These are phyloP conservation scores for Octopus bimaculoides DNA, from an alignment of 1,140 invertebrate genomes.

Conservation along the genomic window DNA sequence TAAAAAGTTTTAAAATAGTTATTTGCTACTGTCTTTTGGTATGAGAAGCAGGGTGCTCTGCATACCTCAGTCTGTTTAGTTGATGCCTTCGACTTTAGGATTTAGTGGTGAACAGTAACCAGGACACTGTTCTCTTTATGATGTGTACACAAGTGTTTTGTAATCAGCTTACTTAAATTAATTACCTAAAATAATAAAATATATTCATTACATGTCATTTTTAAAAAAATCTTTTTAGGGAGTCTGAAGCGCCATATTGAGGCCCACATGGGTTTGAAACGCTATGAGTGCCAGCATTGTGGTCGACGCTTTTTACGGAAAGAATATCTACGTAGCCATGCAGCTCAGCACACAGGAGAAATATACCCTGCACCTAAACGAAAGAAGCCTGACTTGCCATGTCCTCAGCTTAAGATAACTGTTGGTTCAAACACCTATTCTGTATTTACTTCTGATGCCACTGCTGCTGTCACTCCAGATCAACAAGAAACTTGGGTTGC, in stretches of 20 bases:
- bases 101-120: not conserved
- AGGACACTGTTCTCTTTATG: too few species aligned
- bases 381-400: not conserved
- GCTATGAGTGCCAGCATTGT: constrained; percentile 37
- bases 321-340: constrained; percentile 39
- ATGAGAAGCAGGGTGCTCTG: too few species aligned
- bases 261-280: constrained; percentile 27
- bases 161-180: too few species aligned
- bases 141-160: too few species aligned
- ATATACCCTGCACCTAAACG: not conserved
- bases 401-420: constrained; percentile 10
- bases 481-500: not conserved
- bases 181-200: too few species aligned
- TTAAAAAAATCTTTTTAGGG: constrained; percentile 25
- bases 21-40: too few species aligned
- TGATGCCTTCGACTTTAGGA: too few species aligned
- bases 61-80: too few species aligned
- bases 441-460: constrained; percentile 2
- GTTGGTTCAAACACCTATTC: constrained; percentile 1
- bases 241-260: constrained; percentile 40
- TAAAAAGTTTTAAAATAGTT: too few species aligned
- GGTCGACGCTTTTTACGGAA: constrained; percentile 38
- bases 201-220: not conserved
- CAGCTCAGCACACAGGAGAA: constrained; percentile 24
- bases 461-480: not conserved